Evolutionary conservation across 64 coral and sea anemone species (phyloP).

Genomic region (Porites lutea): DNA sequence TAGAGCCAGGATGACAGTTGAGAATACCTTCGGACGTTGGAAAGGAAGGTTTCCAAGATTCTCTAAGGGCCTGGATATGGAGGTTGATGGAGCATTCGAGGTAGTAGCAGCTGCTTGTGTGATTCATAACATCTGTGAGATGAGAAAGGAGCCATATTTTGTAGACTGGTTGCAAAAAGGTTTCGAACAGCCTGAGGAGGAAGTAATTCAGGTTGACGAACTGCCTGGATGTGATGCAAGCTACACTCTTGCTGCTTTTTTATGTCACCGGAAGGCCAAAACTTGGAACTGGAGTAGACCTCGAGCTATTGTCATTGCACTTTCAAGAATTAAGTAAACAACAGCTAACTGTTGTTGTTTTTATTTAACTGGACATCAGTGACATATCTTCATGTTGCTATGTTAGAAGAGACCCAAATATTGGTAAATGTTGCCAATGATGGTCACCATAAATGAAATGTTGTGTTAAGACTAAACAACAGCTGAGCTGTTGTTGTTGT

Average conservation of each 20-base stretch:
- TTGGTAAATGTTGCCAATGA: slow-evolving; percentile 28
- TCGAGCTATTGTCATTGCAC: background rate
- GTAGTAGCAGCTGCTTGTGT: slow-evolving; percentile 55
- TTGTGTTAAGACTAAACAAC: slow-evolving; percentile 42
- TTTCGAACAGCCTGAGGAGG: background rate
- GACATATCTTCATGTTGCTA: slow-evolving; percentile 24
- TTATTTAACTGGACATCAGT: background rate
- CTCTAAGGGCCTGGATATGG: slow-evolving; percentile 45
- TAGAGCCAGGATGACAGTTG: slow-evolving; percentile 63
- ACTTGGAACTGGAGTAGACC: background rate
- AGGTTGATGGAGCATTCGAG: background rate
- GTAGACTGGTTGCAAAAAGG: slow-evolving; percentile 59
- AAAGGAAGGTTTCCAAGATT: slow-evolving; percentile 68
- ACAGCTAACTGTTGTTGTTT: slow-evolving; percentile 30
- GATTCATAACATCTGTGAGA: slow-evolving; percentile 71
- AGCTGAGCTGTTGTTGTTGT: background rate
- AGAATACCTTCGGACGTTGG: slow-evolving; percentile 74
- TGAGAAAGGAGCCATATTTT: slow-evolving; percentile 23
- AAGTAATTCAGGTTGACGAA: background rate
- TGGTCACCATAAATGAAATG: slow-evolving; percentile 44
- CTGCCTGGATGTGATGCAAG: slow-evolving; percentile 17
- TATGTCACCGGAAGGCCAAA: slow-evolving; percentile 16
- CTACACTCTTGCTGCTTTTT: slow-evolving; percentile 39
- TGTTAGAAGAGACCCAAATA: slow-evolving; percentile 35
- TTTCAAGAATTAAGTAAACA: slow-evolving; percentile 1